Evolutionary conservation across 2,888 invertebrate genomes (phyloP), one percentile per base, ranked within the genome.

Genomic region (Lampropteryx suffumata): DNA sequence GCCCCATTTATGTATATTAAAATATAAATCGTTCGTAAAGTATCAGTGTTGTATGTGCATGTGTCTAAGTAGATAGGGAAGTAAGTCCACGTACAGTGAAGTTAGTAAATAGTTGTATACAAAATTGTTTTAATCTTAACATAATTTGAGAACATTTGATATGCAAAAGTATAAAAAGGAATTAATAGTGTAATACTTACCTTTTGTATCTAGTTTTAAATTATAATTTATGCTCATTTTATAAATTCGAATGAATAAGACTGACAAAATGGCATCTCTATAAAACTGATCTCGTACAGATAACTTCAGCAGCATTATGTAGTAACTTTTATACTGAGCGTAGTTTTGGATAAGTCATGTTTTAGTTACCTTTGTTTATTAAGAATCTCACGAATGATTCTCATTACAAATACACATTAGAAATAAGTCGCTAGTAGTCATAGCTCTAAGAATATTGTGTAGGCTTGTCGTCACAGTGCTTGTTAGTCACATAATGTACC

Each of bases 321-420:
- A 6, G n/a, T 21, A 35, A 35, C 44, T 36, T 9, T 8, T 32
- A 35, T 24, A 7, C 7, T 24, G 5, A 7, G 10, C 24, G 8
- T 35, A 10, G 4, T 35, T 17, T 53, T 46, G 33, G 26, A 11
- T 41, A 35, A 30, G 39, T 37, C 5, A 11, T 36, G 33, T 28
- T 41, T 30, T 53, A 68, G 66, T 70, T 68, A 67, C 65, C 65
- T 61, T 57, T 62, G 59, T 34, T n/a, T n/a, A 57, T 59, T 62
- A 65, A 56, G 56, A 45, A 40, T 43, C 45, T 50, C 56, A 36
- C 24, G 17, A 47, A 50, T 50, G 48, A 58, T 50, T 52, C 52
- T 56, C 56, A 52, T 35, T 53, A 48, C 45, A 51, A 24, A 43
- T 42, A 44, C 52, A 48, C 36, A 36, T 37, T 54, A 39, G 35